Evolutionary conservation across 2,888 invertebrate species (phyloP), one percentile per base, ranked within the genome.

Genomic region (Labia minor): DNA sequence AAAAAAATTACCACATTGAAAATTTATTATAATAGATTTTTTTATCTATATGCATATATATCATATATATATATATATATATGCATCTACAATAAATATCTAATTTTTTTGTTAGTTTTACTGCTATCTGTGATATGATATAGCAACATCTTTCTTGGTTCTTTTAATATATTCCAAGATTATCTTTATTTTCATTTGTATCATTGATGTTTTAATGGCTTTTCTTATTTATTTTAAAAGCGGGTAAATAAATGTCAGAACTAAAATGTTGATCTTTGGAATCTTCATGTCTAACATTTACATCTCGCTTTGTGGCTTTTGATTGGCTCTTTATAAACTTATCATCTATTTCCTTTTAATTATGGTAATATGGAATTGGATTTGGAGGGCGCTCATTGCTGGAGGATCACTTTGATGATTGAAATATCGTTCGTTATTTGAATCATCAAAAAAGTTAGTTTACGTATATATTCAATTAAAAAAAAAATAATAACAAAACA

Each of bases 51-150:
- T 33, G 6, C 11, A 33, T 33, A 11, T 33, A 33, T 33, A 33
- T n/a, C n/a, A n/a, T 49, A 49, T 10, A 16, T 49, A 14, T 14
- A 49, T 16, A n/a, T 49, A 49, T 14, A 49, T 49, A 49, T 49
- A 49, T 49, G 16, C 16, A 49, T 49, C 3, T n/a, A 33, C 6
- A 8, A 33, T 33, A 49, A n/a, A 14, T 49, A 49, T 49, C 3
- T 49, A 49, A 49, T 49, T 49, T 49, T n/a, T 49, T 49, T 49
- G 49, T 49, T 49, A 49, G 49, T 49, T 49, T 49, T 49, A 49
- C 49, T 49, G 49, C 49, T 49, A 49, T 49, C 49, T 49, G 49
- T 49, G 49, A 49, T 49, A 49, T 49, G 49, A 49, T 49, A 49
- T 49, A 49, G 49, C 49, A 49, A 49, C 49, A 49, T 49, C 49